Percentiles rank a stretch among this genome's conserved stretches.
phyloP scores from a whole-genome alignment of 2,888 invertebrate species.

The Philereme transversata region DNA sequence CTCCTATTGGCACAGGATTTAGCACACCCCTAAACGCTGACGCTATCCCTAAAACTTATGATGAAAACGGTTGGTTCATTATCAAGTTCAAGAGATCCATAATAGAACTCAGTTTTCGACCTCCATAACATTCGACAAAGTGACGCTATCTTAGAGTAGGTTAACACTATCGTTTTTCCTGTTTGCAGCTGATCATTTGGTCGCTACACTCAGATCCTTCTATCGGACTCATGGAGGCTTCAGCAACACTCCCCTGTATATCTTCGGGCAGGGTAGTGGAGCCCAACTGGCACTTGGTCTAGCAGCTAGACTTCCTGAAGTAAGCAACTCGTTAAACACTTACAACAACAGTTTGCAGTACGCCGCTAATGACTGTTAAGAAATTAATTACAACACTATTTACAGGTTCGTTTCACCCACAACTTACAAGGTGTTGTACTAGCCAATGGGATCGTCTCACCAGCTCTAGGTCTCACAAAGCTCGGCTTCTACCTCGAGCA shows the following conservation, averaged over 20 bases:
- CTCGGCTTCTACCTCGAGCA: conserved; percentile 75
- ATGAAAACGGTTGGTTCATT: conserved; percentile 71
- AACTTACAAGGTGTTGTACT: conserved; percentile 90
- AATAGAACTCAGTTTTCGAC: too few species aligned
- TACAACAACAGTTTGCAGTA: background rate
- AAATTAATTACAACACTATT: background rate
- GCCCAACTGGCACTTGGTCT: conserved; percentile 94
- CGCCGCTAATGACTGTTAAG: too few species aligned
- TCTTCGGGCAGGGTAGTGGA: conserved; percentile 94
- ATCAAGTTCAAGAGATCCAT: too few species aligned
- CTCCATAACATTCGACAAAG: too few species aligned
- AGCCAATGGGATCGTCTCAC: conserved; percentile 94
- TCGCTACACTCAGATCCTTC: conserved; percentile 87
- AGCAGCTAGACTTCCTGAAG: conserved; percentile 78
- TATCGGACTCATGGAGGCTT: conserved; percentile 86
- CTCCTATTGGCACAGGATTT: conserved; percentile 94
- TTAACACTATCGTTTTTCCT: conserved; percentile 4
- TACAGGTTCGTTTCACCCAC: conserved; percentile 82
- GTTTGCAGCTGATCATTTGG: conserved; percentile 86
- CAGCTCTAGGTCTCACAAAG: conserved; percentile 70
- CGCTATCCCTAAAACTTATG: conserved; percentile 61
- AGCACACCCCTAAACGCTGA: conserved; percentile 85
- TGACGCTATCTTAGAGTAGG: too few species aligned
- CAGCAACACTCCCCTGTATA: conserved; percentile 87
- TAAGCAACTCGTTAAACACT: conserved; percentile 39